phyloP scores from a whole-genome alignment of 2,888 invertebrate species.

The Merodon equestris region DNA sequence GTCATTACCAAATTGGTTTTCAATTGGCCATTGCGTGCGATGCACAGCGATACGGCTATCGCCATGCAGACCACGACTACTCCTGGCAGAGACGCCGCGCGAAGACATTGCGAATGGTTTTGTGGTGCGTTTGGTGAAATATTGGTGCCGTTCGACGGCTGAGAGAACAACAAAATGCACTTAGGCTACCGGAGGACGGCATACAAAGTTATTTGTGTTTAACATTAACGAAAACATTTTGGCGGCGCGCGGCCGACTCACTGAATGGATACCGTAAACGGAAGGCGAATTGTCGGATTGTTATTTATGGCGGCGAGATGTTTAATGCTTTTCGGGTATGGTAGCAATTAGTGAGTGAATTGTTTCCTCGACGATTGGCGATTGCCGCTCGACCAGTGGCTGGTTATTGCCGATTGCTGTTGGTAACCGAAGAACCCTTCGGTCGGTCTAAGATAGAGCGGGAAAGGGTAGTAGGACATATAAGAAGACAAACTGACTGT shows the following conservation, averaged over 20 bases:
- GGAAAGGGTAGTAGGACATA: too few species aligned
- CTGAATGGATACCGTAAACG: conserved; percentile 64
- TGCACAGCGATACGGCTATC: conserved; percentile 54
- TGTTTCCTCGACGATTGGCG: conserved; percentile 17
- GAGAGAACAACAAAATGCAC: conserved; percentile 63
- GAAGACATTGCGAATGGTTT: conserved; percentile 34
- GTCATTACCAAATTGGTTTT: conserved; percentile 69
- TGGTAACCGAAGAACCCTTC: too few species aligned
- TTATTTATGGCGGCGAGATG: conserved; percentile 64
- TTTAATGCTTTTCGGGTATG: conserved; percentile 58
- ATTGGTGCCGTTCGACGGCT: conserved; percentile 56
- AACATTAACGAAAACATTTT: conserved; percentile 57
- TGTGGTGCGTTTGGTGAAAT: conserved; percentile 52
- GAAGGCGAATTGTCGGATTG: conserved; percentile 41
- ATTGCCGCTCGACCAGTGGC: too few species aligned
- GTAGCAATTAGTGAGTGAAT: conserved; percentile 62
- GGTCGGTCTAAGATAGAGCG: too few species aligned
- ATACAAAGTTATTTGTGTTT: conserved; percentile 67
- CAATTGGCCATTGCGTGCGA: conserved; percentile 66
- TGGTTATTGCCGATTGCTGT: too few species aligned
- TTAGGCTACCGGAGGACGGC: conserved; percentile 53
- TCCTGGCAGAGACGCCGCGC: conserved; percentile 42
- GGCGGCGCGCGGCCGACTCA: conserved; percentile 47
- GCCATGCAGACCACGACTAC: conserved; percentile 14
- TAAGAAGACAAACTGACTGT: too few species aligned